phyloP scores from a whole-genome alignment of 1,140 invertebrate species.

The Dryas iulia region DNA sequence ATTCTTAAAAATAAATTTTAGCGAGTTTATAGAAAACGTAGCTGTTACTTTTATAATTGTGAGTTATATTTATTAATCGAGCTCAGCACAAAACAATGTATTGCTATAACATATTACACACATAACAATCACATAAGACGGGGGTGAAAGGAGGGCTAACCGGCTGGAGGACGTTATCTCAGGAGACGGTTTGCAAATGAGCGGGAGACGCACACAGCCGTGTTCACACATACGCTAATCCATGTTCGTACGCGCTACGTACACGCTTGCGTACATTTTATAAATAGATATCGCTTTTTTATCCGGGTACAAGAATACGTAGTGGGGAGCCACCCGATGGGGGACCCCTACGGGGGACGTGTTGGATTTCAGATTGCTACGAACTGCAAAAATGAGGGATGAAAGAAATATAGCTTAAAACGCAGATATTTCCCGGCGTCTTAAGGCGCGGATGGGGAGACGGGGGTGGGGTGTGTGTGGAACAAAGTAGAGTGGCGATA shows the following conservation, averaged over 20 bases:
- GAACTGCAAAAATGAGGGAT: constrained; percentile 82
- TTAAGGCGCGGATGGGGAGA: constrained; percentile 65
- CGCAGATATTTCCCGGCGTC: constrained; percentile 80
- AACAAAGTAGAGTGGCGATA: constrained; percentile 80
- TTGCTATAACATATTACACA: constrained; percentile 42
- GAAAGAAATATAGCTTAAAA: constrained; percentile 83
- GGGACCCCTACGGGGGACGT: constrained; percentile 70
- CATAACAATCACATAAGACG: constrained; percentile 72
- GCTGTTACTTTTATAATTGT: too few species aligned
- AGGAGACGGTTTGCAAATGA: constrained; percentile 79
- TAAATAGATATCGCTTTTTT: constrained; percentile 80
- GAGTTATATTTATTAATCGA: not conserved
- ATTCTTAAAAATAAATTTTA: not conserved
- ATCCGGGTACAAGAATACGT: constrained; percentile 74
- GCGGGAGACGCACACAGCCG: constrained; percentile 60
- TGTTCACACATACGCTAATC: constrained; percentile 58
- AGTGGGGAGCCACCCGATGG: constrained; percentile 60
- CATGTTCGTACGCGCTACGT: constrained; percentile 59
- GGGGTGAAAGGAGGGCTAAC: constrained; percentile 75
- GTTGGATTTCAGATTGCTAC: constrained; percentile 81
- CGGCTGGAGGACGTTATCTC: constrained; percentile 75
- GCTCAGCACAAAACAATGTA: not conserved
- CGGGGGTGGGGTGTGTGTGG: constrained; percentile 70
- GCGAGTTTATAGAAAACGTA: not conserved
- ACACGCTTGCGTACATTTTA: constrained; percentile 73